A percentile compares a stretch with the other conserved stretches of the same genome.
These are phyloP conservation scores for Theretra japonica DNA, from an alignment of 2,888 invertebrate species.

Conservation along the genomic window DNA sequence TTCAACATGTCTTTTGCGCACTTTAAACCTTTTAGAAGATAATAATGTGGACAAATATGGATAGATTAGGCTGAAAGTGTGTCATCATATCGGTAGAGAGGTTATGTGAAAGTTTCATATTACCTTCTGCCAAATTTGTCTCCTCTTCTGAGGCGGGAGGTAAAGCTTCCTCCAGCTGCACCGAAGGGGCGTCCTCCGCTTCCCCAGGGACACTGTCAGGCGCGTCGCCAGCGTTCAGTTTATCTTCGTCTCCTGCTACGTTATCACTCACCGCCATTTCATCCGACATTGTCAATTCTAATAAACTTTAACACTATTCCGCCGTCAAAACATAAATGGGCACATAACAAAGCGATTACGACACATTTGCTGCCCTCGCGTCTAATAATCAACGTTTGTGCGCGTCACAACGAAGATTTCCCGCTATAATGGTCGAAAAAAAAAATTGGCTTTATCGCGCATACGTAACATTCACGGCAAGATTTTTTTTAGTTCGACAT, in stretches of 20 bases:
- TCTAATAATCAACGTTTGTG: slow-evolving; percentile 70
- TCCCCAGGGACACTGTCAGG: slow-evolving; percentile 52
- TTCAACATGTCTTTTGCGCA: background rate
- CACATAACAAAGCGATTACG: slow-evolving; percentile 75
- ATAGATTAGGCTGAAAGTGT: slow-evolving; percentile 48
- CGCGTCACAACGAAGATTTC: slow-evolving; percentile 81
- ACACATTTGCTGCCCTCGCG: slow-evolving; percentile 64
- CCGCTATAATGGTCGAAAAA: slow-evolving; percentile 74
- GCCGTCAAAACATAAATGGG: slow-evolving; percentile 70
- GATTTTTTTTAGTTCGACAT: slow-evolving; percentile 34
- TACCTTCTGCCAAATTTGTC: slow-evolving; percentile 55
- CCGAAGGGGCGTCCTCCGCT: slow-evolving; percentile 48
- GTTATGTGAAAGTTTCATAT: slow-evolving; percentile 69
- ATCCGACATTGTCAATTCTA: slow-evolving; percentile 79
- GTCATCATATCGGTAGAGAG: slow-evolving; percentile 64
- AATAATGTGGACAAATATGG: slow-evolving; percentile 40
- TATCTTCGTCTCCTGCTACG: slow-evolving; percentile 66
- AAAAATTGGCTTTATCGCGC: slow-evolving; percentile 54
- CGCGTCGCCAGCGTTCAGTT: slow-evolving; percentile 59
- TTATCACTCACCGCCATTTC: slow-evolving; percentile 82
- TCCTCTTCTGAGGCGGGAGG: slow-evolving; percentile 46
- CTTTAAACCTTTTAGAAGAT: slow-evolving; percentile 2
- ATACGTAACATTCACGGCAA: slow-evolving; percentile 48
- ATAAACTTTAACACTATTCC: slow-evolving; percentile 64
- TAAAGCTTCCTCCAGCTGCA: slow-evolving; percentile 48